Evolutionary conservation across 2,797 vertebrate genomes (phyloP), one percentile per base, ranked within the genome.

Genomic region (Rhabdomys pumilio): DNA sequence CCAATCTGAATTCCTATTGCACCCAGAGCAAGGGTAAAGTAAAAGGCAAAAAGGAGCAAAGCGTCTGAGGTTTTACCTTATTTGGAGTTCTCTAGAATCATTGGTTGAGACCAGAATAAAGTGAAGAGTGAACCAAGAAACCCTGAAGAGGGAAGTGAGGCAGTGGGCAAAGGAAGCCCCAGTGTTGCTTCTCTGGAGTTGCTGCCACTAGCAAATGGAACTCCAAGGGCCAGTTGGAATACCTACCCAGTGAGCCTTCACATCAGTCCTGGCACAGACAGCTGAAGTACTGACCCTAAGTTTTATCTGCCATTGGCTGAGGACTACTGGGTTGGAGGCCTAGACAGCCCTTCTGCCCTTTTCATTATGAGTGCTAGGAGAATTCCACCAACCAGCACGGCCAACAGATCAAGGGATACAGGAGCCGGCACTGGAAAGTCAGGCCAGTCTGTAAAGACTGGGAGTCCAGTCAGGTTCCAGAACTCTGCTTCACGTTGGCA

Each of bases 31-130:
- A 53, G 41, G 26, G 5, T 29, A 76, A 55, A 75, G 24, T 44
- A 63, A 55, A 93, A 88, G 55, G 31, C 47, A 13, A 47, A 38
- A 77, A 26, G 85, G 29, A 93, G 12, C 53, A 75, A 57, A 86
- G 14, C 3, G 3, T 47, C 65, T 69, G 12, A 24, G 50, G 20
- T 85, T 79, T 80, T 53, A 20, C 87, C 50, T 89, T 53, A 13
- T 34, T 44, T 86, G 3, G 47, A 55, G 73, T 90, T 69, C 24
- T 47, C 22, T 4, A 57, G 55, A 91, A 82, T 75, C 67, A 86
- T 50, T 86, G 38, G 6, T 20, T 13, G 57, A 90, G 41, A 38
- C 31, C 47, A n/a, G 29, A 38, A 67, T 76, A 31, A 31, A 73
- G 41, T n/a, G 26, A 55, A 73, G 3, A 20, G 55, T 12, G n/a